Conservation (phyloP, 2,797 vertebrate species). For the Enteromius anoplus region DNA sequence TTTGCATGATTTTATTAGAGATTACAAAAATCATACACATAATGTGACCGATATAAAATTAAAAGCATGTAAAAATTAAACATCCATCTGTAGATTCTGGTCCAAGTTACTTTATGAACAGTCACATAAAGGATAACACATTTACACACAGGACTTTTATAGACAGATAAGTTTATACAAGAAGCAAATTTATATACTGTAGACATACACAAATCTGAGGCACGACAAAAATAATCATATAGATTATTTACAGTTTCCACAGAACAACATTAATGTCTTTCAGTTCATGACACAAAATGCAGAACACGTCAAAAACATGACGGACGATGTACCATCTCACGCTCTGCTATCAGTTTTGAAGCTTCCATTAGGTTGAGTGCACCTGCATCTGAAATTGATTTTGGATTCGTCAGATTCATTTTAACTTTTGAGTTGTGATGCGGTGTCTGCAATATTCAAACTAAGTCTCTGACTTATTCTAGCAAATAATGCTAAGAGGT, state of each 20-base stretch:
- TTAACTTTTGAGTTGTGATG: background rate
- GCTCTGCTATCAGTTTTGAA: conserved; percentile 11
- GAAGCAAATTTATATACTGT: conserved; percentile 47
- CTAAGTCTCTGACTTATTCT: background rate
- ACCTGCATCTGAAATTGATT: conserved; percentile 23
- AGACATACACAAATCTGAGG: conserved; percentile 57
- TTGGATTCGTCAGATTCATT: background rate
- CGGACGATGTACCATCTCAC: conserved; percentile 1
- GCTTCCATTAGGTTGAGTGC: conserved; percentile 6
- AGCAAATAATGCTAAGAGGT: background rate
- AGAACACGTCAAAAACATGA: conserved; percentile 51
- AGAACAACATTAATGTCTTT: conserved; percentile 68
- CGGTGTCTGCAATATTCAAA: background rate
- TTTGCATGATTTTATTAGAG: conserved; percentile 72
- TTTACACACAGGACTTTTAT: conserved; percentile 59
- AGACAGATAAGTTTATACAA: conserved; percentile 52
- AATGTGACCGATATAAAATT: conserved; percentile 56
- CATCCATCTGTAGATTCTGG: conserved; percentile 64
- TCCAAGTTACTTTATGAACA: conserved; percentile 54
- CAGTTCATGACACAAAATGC: conserved; percentile 59
- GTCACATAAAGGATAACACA: conserved; percentile 60
- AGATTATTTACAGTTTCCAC: conserved; percentile 63
- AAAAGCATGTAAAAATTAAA: conserved; percentile 67
- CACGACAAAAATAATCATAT: conserved; percentile 61
- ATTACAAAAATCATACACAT: conserved; percentile 71